These are phyloP conservation scores for Pheucticus melanocephalus DNA, from an alignment of 2,113 vertebrate species.

Conservation along the genomic window DNA sequence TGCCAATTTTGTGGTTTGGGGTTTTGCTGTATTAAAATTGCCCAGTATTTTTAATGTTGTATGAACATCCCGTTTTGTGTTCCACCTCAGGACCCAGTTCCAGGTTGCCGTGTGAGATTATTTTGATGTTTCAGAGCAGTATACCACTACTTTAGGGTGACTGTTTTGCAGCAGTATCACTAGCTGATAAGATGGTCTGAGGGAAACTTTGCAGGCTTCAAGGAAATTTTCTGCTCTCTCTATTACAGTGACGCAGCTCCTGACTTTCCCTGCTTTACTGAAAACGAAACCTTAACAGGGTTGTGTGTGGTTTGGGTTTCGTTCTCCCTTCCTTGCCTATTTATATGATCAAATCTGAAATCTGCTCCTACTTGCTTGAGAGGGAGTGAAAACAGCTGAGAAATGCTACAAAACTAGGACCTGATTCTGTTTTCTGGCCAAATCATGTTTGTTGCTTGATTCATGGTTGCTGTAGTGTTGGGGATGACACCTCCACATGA, in stretches of 20 bases:
- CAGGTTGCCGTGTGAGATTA: not conserved
- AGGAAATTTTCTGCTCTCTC: not conserved
- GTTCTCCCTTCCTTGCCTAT: not conserved
- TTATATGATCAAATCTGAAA: not conserved
- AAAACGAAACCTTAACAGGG: not conserved
- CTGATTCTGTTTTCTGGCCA: not conserved
- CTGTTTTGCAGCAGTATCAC: not conserved
- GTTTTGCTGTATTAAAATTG: constrained; percentile 18
- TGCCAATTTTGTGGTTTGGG: constrained; percentile 29
- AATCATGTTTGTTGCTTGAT: rapidly evolving
- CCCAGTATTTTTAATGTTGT: constrained; percentile 4
- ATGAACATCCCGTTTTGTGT: not conserved
- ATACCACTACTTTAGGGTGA: not conserved
- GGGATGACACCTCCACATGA: not conserved
- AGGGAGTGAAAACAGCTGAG: not conserved
- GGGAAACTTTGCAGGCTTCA: not conserved
- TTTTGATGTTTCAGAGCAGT: not conserved
- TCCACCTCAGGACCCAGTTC: not conserved
- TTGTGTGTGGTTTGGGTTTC: not conserved
- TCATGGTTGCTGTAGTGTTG: rapidly evolving
- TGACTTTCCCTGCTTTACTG: not conserved
- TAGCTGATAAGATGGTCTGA: not conserved
- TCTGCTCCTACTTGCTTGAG: not conserved
- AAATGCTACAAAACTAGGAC: not conserved
- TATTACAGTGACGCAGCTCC: not conserved